These are phyloP conservation scores for Tapera naevia DNA, from an alignment of 2,797 vertebrate species.

Conservation along the genomic window DNA sequence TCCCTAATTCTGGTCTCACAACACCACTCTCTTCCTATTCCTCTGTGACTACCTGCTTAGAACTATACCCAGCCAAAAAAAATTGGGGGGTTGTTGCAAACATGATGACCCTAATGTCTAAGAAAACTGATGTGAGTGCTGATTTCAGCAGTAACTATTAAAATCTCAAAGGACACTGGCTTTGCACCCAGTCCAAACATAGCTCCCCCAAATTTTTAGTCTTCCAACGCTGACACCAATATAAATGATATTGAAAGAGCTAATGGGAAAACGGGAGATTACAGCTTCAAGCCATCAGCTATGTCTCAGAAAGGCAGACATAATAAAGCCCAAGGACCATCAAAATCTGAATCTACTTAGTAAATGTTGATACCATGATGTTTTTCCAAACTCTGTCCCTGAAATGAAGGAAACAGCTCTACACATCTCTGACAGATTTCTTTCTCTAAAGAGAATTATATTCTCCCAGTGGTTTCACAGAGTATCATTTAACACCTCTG, in stretches of 20 bases:
- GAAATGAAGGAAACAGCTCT: neutral
- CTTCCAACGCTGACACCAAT: neutral
- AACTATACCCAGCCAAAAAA: neutral
- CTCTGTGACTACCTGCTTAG: neutral
- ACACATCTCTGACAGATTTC: neutral
- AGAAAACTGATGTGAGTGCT: neutral
- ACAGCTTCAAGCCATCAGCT: neutral
- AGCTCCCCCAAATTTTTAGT: neutral
- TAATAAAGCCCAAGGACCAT: slow-evolving; percentile 5
- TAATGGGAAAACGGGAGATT: neutral
- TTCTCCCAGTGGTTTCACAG: neutral
- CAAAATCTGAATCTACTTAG: neutral
- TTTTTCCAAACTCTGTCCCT: neutral
- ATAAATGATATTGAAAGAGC: neutral
- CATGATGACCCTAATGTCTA: neutral
- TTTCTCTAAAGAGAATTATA: neutral
- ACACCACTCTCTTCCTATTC: neutral
- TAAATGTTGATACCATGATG: neutral
- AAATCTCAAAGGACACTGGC: neutral
- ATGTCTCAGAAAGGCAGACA: neutral
- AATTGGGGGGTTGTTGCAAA: rapidly evolving
- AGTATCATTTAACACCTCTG: neutral
- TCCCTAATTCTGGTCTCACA: neutral
- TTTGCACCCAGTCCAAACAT: neutral
- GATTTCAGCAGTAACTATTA: neutral